Evolutionary conservation across 1,140 invertebrate genomes (phyloP).

Genomic region (Sycophila sp.): DNA sequence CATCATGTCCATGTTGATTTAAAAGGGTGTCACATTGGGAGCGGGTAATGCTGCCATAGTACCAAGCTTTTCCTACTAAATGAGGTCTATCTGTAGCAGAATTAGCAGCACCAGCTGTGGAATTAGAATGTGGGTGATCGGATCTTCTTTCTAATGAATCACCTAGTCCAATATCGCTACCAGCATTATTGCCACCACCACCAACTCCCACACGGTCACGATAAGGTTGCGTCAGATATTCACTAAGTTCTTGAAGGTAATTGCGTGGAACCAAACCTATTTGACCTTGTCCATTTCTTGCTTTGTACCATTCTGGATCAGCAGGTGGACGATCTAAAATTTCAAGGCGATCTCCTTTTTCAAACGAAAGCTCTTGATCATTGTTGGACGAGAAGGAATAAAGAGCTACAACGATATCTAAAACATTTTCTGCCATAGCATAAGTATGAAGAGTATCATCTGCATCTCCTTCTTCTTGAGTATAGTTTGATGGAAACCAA

Average conservation of each 20-base stretch:
- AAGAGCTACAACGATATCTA: constrained; percentile 93
- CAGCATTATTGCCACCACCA: constrained; percentile 50
- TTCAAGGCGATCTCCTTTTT: constrained; percentile 94
- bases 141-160: constrained; percentile 65
- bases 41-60: constrained; percentile 94
- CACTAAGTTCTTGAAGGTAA: constrained; percentile 91
- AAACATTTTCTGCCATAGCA: constrained; percentile 90
- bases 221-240: constrained; percentile 87
- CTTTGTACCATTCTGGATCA: constrained; percentile 98
- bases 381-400: constrained; percentile 96
- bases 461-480: constrained; percentile 85
- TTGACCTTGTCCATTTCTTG: constrained; percentile 90
- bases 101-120: constrained; percentile 17
- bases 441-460: constrained; percentile 90
- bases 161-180: constrained; percentile 63
- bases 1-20: constrained; percentile 93
- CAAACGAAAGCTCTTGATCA: constrained; percentile 96
- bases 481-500: constrained; percentile 98
- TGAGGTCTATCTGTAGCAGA: constrained; percentile 72
- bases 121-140: constrained; percentile 45
- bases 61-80: constrained; percentile 89
- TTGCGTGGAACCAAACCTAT: constrained; percentile 95
- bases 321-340: constrained; percentile 93
- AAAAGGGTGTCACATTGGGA: constrained; percentile 94
- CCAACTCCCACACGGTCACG: constrained; percentile 66